Evolutionary conservation across 2,888 invertebrate species (phyloP), one percentile per base, ranked within the genome.

Genomic region (Germaria angustata): DNA sequence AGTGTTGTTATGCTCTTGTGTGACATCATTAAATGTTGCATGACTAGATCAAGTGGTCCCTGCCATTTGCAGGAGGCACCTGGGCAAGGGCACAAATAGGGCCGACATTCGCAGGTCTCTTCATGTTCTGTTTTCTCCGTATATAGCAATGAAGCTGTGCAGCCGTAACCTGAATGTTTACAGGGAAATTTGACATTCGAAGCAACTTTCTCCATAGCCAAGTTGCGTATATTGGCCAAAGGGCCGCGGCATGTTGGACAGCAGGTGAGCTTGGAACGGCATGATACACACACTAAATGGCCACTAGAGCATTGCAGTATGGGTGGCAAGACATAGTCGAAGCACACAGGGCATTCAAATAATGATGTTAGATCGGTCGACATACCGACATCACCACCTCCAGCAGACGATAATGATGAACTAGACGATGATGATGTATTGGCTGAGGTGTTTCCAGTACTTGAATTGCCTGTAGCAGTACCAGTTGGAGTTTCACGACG

Each of bases 21-120:
- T 71, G 96, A 96, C 94, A 96, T 97, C 94, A 98, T 96, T 72
- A 99, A 93, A 92, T 99, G 99, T 28, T 96, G 96, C 99, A 99
- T 99, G 57, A 99, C 99, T 92, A 98, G 96, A 90, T 99, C 98
- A 39, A 99, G 92, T 49, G 97, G 96, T 39, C 99, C 99, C 91
- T 98, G 98, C 99, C 99, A 99, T 90, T 99, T 99, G 92, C 99
- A 99, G 0, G 98, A 98, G 34, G 99, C 98, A 49, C 99, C 99
- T n/a, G 99, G 99, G 90, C 99, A 99, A 32, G 99, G 99, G 91
- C 99, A 99, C 84, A 96, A 95, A 91, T 99, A 99, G 1, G 99
- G 99, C 90, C 99, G 95, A 93, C 95, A 99, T 92, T 99, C 99
- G 91, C 99, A 99, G 4, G 96, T 94, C 92, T 99, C 99, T 92